These are phyloP conservation scores for Eueides isabella DNA, from an alignment of 1,140 invertebrate genomes.

Conservation along the genomic window DNA sequence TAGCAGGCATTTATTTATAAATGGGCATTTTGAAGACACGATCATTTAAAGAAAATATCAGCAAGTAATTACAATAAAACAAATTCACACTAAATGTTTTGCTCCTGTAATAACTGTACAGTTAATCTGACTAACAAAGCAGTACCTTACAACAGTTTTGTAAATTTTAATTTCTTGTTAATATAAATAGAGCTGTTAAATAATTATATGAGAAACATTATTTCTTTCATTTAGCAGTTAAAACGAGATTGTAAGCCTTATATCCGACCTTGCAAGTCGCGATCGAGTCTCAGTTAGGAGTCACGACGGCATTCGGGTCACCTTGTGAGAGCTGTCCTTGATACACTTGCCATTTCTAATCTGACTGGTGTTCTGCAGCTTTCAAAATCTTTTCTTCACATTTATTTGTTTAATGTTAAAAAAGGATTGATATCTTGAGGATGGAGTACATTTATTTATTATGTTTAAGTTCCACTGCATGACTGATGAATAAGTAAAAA, in stretches of 20 bases:
- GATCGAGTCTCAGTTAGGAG: not conserved
- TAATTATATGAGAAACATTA: not conserved
- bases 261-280: slow-evolving; percentile 13
- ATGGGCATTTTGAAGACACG: too few relatives aligned
- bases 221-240: not conserved
- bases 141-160: too few relatives aligned
- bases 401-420: not conserved
- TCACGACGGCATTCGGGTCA: slow-evolving; percentile 17
- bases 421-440: too few relatives aligned
- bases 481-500: too few relatives aligned
- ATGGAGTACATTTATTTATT: not conserved
- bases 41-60: too few relatives aligned
- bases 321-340: slow-evolving; percentile 28
- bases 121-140: too few relatives aligned
- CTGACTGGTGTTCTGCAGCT: not conserved
- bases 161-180: not conserved
- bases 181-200: not conserved
- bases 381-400: not conserved
- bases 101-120: too few relatives aligned
- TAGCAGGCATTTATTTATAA: not conserved
- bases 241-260: slow-evolving; percentile 4
- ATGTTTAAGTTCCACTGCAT: too few relatives aligned
- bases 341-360: slow-evolving; percentile 22
- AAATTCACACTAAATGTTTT: too few relatives aligned
- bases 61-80: too few relatives aligned